A percentile compares a stretch with the other conserved stretches of the same genome.
Evolutionary conservation across 2,113 vertebrate species (phyloP).

Genomic region (Pseudopodoces humilis): DNA sequence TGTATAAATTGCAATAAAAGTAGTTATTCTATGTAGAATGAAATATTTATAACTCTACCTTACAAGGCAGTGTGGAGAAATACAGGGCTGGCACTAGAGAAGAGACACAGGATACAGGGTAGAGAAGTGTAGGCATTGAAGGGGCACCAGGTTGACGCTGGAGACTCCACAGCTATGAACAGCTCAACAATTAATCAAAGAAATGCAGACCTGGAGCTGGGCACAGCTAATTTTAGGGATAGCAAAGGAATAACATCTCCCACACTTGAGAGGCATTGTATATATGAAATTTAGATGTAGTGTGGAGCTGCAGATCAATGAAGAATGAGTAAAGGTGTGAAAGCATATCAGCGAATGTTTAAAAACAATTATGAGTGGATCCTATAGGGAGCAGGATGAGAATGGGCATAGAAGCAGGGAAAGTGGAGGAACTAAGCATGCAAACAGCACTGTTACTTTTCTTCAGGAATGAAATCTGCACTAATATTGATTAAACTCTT

Average conservation of each 20-base stretch:
- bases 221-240: not conserved
- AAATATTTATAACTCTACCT: not conserved
- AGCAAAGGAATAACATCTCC: not conserved
- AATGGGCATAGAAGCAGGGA: not conserved
- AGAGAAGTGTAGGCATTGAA: not conserved
- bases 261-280: not conserved
- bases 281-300: not conserved
- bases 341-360: not conserved
- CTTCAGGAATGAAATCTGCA: not conserved
- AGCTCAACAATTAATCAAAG: not conserved
- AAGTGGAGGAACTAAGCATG: not conserved
- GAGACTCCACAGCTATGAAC: not conserved
- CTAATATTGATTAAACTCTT: not conserved
- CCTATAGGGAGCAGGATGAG: not conserved
- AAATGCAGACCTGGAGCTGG: not conserved
- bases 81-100: not conserved
- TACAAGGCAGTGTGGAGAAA: not conserved
- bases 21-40: not conserved
- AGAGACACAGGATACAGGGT: not conserved
- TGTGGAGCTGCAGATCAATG: not conserved
- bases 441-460: not conserved
- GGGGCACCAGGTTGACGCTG: not conserved
- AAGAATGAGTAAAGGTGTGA: not conserved
- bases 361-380: not conserved
- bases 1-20: not conserved